A percentile compares a stretch with the other conserved stretches of the same genome.
phyloP scores from a whole-genome alignment of 2,113 vertebrate species.

The Gallinago paraguaiae region DNA sequence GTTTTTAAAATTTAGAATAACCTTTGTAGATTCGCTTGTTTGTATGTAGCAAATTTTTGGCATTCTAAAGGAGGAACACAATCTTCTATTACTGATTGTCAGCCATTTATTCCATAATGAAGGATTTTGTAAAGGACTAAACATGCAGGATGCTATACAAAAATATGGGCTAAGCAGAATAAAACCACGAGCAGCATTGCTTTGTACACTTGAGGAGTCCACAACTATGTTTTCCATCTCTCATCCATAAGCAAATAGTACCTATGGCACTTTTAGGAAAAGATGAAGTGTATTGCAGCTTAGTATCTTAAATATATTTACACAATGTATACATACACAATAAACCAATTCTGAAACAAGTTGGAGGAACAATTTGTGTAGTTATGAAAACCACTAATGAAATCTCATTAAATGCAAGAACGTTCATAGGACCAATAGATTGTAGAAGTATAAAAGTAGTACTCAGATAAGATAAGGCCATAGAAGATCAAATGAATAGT shows the following conservation, averaged over 20 bases:
- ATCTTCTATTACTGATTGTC: not conserved
- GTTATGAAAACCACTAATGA: not conserved
- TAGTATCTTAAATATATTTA: not conserved
- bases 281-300: not conserved
- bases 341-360: not conserved
- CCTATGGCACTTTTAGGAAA: not conserved
- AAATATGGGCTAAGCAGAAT: not conserved
- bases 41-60: not conserved
- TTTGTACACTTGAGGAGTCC: not conserved
- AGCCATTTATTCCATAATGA: not conserved
- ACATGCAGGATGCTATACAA: not conserved
- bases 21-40: not conserved
- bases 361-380: not conserved
- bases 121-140: not conserved
- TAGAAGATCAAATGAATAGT: not conserved
- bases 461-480: not conserved
- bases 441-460: not conserved
- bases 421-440: not conserved
- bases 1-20: not conserved
- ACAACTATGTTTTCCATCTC: not conserved
- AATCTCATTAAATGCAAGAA: not conserved
- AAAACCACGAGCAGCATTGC: not conserved
- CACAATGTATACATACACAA: not conserved
- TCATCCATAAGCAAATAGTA: not conserved
- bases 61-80: not conserved